phyloP scores from a whole-genome alignment of 2,888 invertebrate genomes.

The Danaus chrysippus region DNA sequence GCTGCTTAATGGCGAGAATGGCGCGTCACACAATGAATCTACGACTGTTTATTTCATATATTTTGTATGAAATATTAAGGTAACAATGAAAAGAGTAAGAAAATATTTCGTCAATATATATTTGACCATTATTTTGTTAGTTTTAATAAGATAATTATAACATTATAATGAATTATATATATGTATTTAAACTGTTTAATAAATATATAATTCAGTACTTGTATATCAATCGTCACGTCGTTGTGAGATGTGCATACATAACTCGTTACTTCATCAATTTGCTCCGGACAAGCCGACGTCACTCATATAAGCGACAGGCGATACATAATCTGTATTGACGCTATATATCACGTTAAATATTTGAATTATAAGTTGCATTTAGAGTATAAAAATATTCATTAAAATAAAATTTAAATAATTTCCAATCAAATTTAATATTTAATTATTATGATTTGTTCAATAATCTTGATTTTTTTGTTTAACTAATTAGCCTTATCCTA shows the following conservation, averaged over 20 bases:
- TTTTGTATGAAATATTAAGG: no score
- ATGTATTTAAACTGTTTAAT: background rate
- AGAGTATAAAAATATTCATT: background rate
- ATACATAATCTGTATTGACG: background rate
- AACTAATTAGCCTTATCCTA: no score
- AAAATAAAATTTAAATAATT: no score
- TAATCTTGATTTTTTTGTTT: no score
- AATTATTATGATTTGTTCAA: no score
- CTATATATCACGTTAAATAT: background rate
- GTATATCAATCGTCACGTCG: background rate
- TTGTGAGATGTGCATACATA: background rate
- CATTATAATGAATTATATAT: no score
- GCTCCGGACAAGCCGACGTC: constrained; percentile 11
- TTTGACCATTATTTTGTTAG: no score
- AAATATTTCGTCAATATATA: no score
- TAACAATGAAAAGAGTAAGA: no score
- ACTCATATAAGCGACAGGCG: constrained; percentile 9
- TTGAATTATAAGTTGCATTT: no score
- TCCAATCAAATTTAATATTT: no score
- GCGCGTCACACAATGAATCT: background rate
- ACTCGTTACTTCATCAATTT: constrained; percentile 18
- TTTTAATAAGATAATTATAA: no score
- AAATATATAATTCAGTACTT: background rate
- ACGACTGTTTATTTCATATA: background rate
- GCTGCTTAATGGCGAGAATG: background rate